These are phyloP conservation scores for Mormyrus lacerda DNA, from an alignment of 2,113 vertebrate species.

Conservation along the genomic window DNA sequence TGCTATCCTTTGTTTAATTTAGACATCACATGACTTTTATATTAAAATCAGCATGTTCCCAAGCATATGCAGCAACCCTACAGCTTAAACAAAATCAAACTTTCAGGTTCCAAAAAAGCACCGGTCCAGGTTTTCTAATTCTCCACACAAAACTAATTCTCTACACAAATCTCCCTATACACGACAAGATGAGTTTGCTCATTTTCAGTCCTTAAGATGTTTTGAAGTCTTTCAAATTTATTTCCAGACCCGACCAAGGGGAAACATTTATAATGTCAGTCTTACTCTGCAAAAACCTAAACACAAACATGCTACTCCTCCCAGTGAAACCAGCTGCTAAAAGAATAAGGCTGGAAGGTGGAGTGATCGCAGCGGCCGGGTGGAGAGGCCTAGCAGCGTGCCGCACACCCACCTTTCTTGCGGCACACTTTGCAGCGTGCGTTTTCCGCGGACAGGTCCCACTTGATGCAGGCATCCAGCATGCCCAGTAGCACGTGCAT, in stretches of 20 bases:
- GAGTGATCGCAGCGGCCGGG: background rate
- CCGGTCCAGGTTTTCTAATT: background rate
- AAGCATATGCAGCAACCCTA: background rate
- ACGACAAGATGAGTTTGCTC: background rate
- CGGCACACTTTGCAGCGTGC: slow-evolving; percentile 97
- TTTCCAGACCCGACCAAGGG: background rate
- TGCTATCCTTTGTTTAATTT: background rate
- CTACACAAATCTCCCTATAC: background rate
- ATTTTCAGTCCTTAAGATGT: background rate
- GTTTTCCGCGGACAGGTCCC: slow-evolving; percentile 98
- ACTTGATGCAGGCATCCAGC: slow-evolving; percentile 96
- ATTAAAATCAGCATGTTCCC: background rate
- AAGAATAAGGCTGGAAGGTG: background rate
- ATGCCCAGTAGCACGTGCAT: slow-evolving; percentile 94
- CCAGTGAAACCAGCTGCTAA: background rate
- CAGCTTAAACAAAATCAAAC: background rate
- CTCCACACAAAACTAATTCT: background rate
- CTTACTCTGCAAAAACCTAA: background rate
- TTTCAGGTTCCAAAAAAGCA: background rate
- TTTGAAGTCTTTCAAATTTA: background rate
- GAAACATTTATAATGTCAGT: background rate
- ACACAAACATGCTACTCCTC: background rate
- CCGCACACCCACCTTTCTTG: slow-evolving; percentile 72
- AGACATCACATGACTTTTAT: background rate
- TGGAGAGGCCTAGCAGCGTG: accelerated